phyloP scores from a whole-genome alignment of 1,140 invertebrate species.

The Pseudachorutes palmiensis region DNA sequence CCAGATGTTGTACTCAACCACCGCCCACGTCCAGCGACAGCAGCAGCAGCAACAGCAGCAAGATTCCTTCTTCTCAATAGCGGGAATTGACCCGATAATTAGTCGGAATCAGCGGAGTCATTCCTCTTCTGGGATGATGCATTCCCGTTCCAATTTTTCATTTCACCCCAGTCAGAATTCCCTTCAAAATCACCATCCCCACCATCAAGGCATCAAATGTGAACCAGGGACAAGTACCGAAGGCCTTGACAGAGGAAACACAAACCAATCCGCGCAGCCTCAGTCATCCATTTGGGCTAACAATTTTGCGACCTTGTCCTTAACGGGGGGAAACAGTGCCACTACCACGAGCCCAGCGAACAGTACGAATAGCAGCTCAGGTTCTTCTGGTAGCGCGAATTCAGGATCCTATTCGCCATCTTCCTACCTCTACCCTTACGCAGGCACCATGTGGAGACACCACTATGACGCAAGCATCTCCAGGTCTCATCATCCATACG shows the following conservation, averaged over 20 bases:
- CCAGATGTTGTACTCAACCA: constrained; percentile 5
- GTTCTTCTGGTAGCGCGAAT: constrained; percentile 22
- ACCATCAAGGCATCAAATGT: not conserved
- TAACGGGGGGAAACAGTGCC: not conserved
- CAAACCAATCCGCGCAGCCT: not conserved
- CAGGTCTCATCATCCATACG: constrained; percentile 34
- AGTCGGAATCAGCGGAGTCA: not conserved
- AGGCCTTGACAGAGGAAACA: not conserved
- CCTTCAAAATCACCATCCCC: not conserved
- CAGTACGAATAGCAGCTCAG: constrained; percentile 32
- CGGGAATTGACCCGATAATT: not conserved
- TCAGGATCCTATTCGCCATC: constrained; percentile 34
- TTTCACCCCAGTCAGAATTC: not conserved
- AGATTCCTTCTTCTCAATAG: not conserved
- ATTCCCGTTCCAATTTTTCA: constrained; percentile 4
- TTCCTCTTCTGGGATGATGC: no score
- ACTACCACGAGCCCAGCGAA: constrained; percentile 35
- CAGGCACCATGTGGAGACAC: constrained; percentile 38
- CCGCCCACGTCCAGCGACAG: not conserved
- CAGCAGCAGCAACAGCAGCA: not conserved
- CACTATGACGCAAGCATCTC: constrained; percentile 35
- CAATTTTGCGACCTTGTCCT: not conserved
- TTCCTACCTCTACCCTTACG: constrained; percentile 33
- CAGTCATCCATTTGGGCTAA: not conserved
- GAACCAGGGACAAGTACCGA: not conserved